These are phyloP conservation scores for Helarctos malayanus DNA, from an alignment of 2,797 vertebrate species.

Conservation along the genomic window DNA sequence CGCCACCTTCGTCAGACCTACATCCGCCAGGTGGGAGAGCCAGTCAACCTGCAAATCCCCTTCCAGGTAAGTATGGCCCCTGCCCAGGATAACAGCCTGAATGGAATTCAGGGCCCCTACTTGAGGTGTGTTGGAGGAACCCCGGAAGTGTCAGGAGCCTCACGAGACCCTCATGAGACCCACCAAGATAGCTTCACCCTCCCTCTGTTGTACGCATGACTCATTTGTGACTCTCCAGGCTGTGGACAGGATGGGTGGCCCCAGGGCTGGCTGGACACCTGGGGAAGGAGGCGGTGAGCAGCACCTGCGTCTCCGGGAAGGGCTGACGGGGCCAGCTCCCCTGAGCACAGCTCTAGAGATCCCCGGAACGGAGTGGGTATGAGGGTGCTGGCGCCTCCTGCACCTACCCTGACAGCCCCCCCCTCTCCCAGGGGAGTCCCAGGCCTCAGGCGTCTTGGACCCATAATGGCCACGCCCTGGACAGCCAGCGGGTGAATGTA, in stretches of 20 bases:
- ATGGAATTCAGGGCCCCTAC: neutral
- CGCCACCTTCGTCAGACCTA: constrained; percentile 92
- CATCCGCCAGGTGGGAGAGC: constrained; percentile 91
- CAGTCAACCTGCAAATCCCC: constrained; percentile 95
- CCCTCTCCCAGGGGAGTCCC: constrained; percentile 93
- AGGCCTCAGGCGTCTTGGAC: constrained; percentile 94
- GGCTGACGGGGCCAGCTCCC: neutral
- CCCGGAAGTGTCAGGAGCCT: neutral
- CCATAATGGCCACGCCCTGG: constrained; percentile 93
- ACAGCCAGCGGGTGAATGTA: constrained; percentile 90
- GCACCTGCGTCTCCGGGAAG: neutral
- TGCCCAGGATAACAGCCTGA: no score
- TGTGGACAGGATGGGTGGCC: neutral
- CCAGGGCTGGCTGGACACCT: neutral
- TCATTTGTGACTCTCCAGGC: neutral
- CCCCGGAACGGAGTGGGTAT: neutral
- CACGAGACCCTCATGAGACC: neutral
- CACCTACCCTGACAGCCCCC: neutral
- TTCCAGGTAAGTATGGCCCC: constrained; percentile 91
- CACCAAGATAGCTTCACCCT: neutral
- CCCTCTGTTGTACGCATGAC: neutral
- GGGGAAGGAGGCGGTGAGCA: neutral
- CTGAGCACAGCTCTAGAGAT: neutral
- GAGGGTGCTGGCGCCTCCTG: neutral
- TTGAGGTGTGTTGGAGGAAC: no score